A percentile compares a stretch with the other conserved stretches of the same genome.
These are phyloP conservation scores for Yponomeuta plumbellus DNA, from an alignment of 2,888 invertebrate genomes.

Conservation along the genomic window DNA sequence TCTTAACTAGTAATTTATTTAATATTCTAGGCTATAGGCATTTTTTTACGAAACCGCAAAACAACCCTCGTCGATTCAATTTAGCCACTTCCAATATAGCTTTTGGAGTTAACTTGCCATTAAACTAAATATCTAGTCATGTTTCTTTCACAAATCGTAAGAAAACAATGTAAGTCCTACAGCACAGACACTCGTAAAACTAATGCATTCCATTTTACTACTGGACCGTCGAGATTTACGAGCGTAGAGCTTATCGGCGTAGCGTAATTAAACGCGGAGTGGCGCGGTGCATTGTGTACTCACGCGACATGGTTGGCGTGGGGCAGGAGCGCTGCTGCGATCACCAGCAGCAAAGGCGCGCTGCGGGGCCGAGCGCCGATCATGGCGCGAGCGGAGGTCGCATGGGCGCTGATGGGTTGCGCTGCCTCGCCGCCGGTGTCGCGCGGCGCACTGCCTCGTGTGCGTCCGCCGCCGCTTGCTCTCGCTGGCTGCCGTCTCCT, in stretches of 20 bases:
- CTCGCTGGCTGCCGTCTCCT: constrained; percentile 29
- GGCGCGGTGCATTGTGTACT: constrained; percentile 52
- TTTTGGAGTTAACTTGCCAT: neutral
- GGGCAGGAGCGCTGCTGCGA: constrained; percentile 76
- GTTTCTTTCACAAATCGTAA: neutral
- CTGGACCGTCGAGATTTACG: constrained; percentile 36
- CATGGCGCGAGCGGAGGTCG: constrained; percentile 60
- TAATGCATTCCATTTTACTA: constrained; percentile 38
- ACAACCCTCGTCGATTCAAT: no score
- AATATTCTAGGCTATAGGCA: no score
- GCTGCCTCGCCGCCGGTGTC: constrained; percentile 29
- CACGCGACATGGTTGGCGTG: constrained; percentile 79
- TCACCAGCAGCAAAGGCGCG: constrained; percentile 78
- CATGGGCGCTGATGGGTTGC: constrained; percentile 52
- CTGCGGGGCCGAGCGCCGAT: constrained; percentile 76
- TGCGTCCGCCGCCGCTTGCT: constrained; percentile 49
- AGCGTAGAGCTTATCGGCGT: constrained; percentile 23
- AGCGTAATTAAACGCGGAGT: constrained; percentile 9
- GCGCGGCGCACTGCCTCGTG: constrained; percentile 27
- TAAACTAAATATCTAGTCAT: neutral
- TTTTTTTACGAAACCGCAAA: no score
- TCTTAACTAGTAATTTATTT: no score
- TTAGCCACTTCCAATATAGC: neutral
- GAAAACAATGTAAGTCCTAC: neutral
- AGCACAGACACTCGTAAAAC: constrained; percentile 32